phyloP scores from a whole-genome alignment of 2,888 invertebrate species.

The Xiphydria camelus region DNA sequence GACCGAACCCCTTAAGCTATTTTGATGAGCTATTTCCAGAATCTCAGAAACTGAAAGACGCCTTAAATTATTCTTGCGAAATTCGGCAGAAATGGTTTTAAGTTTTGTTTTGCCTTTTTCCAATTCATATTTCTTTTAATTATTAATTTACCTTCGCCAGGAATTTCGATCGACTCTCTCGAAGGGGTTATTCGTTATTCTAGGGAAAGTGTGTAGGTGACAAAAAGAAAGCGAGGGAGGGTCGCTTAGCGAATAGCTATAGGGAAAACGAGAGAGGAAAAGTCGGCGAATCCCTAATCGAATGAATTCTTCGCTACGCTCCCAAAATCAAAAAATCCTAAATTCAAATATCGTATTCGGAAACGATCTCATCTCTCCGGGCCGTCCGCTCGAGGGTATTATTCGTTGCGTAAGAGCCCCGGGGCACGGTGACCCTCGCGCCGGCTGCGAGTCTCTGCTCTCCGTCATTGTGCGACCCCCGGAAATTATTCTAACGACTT shows the following conservation, averaged over 20 bases:
- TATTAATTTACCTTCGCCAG: too few species aligned
- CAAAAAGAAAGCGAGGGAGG: conserved; percentile 2
- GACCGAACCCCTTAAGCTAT: too few species aligned
- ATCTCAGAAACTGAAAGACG: too few species aligned
- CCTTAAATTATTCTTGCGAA: too few species aligned
- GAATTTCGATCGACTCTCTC: too few species aligned
- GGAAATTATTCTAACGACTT: conserved; percentile 43
- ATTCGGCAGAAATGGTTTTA: too few species aligned
- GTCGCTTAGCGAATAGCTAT: conserved; percentile 9
- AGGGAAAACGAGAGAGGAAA: conserved; percentile 19
- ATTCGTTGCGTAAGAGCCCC: conserved; percentile 17
- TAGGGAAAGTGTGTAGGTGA: too few species aligned
- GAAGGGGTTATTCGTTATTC: too few species aligned
- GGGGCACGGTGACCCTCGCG: conserved; percentile 13
- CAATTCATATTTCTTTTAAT: too few species aligned
- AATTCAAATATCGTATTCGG: conserved; percentile 46
- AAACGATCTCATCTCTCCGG: conserved; percentile 30
- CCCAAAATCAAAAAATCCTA: conserved; percentile 43
- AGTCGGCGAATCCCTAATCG: conserved; percentile 38
- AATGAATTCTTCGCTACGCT: conserved; percentile 37
- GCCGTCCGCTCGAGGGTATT: conserved; percentile 8
- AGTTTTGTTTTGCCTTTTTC: too few species aligned
- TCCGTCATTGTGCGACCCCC: conserved; percentile 28
- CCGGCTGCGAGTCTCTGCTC: conserved; percentile 29
- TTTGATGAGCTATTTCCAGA: too few species aligned